Evolutionary conservation across 2,888 invertebrate genomes (phyloP), one percentile per base, ranked within the genome.

Genomic region (Stenodema calcarata): DNA sequence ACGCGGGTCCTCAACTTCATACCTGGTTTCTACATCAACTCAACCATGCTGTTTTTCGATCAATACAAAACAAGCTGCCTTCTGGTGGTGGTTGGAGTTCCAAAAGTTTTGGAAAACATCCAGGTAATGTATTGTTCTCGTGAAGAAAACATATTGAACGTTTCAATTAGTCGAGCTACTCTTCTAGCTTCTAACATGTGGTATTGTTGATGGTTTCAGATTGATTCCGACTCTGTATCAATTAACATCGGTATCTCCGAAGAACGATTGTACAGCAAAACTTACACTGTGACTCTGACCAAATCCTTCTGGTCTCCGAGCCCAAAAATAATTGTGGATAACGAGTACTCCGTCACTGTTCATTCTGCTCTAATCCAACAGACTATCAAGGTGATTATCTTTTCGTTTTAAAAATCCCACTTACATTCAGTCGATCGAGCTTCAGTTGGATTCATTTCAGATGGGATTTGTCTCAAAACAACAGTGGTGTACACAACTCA

Each of bases 261-360:
- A 35, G 35, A 70, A n/a, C 41, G 75, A 7, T 1, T 27, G 30
- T 70, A 73, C 73, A 84, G 84, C 41, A 84, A 47, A 18, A 28
- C 73, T 18, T 84, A 73, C 28, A 14, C 11, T 12, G 28, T 84
- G 27, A 42, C 84, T 3, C 27, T 84, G 73, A 75, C 73, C 41
- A 84, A 84, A 75, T 84, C 47, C 30, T 84, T 84, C 75, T 84
- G 84, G 84, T 73, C 84, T 16, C 73, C 47, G 16, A 70, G 42
- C 70, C 47, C 18, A 0, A 4, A 41, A 16, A 0, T 70, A n/a
- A 16, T 23, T 14, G 23, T 27, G 27, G 62, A 12, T 14, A 35
- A 12, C 69, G 84, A 84, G 30, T 28, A 73, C n/a, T 44, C 47
- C n/a, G 44, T 84, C n/a, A 84, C 30, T 0, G 44, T 84, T 27